These are phyloP conservation scores for Propsilocerus akamusi DNA, from an alignment of 1,140 invertebrate genomes.

Conservation along the genomic window DNA sequence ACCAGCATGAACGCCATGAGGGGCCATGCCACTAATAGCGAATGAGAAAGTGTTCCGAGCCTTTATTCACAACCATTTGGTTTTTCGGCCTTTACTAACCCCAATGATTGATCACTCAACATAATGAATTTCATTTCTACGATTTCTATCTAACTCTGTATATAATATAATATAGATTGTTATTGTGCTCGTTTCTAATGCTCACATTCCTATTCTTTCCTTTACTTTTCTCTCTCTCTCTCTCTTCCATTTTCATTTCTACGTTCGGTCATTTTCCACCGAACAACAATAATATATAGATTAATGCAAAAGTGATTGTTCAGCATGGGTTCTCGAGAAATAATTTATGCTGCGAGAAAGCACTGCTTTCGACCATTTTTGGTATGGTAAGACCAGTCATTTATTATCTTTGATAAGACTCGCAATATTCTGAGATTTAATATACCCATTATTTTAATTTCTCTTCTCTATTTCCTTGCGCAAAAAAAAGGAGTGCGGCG, in stretches of 20 bases:
- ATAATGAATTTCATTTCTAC: neutral
- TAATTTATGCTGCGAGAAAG: constrained; percentile 1
- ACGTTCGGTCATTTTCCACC: neutral
- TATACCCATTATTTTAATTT: neutral
- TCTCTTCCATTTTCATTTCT: no score
- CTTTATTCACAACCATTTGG: neutral
- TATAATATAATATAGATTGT: no score
- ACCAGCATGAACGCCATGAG: no score
- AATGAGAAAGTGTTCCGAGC: no score
- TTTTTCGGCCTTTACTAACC: neutral
- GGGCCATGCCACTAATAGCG: no score
- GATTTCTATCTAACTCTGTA: no score
- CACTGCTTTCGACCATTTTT: neutral
- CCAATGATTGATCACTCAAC: neutral
- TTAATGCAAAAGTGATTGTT: constrained; percentile 2
- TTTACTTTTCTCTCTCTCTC: no score
- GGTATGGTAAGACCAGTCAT: neutral
- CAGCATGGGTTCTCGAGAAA: neutral
- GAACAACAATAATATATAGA: neutral
- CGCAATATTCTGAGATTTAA: neutral
- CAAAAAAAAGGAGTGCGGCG: neutral
- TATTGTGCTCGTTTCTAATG: no score
- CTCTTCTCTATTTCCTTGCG: neutral
- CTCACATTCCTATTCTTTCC: no score
- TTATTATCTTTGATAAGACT: neutral